Conservation (phyloP, 2,888 invertebrate genomes). For the Ophion ellenae region DNA sequence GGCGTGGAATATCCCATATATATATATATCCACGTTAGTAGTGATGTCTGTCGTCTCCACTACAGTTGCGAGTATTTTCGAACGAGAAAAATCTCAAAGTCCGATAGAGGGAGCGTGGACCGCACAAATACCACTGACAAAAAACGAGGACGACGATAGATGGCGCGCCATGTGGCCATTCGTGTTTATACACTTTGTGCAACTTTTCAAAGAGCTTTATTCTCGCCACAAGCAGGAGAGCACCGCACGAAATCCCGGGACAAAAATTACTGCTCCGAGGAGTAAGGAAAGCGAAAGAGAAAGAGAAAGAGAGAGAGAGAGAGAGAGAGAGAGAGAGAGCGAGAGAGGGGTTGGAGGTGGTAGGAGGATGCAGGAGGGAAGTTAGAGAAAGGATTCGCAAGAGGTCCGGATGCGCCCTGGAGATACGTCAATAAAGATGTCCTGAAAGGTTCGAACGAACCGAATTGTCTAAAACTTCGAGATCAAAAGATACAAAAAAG, state of each 20-base stretch:
- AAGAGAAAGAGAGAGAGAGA: background rate
- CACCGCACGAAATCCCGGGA: conserved; percentile 17
- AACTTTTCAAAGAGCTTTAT: conserved; percentile 66
- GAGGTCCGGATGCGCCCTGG: conserved; percentile 15
- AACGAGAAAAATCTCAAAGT: no score
- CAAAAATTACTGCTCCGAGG: background rate
- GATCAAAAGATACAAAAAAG: no score
- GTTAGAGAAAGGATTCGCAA: conserved; percentile 15
- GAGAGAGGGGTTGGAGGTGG: background rate
- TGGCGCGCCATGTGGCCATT: conserved; percentile 25
- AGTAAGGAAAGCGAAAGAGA: background rate
- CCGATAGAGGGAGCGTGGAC: no score
- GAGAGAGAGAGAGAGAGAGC: background rate
- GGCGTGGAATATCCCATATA: no score
- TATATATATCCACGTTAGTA: no score
- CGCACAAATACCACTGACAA: no score
- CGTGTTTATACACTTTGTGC: conserved; percentile 56
- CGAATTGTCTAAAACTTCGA: conserved; percentile 11
- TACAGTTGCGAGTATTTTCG: no score
- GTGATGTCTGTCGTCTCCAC: no score
- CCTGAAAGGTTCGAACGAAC: conserved; percentile 20
- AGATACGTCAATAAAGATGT: conserved; percentile 44
- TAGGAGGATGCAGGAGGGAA: background rate
- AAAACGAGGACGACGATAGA: conserved; percentile 39
- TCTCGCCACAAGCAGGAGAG: background rate